phyloP scores from a whole-genome alignment of 2,797 vertebrate species.

The Macrochelys suwanniensis region DNA sequence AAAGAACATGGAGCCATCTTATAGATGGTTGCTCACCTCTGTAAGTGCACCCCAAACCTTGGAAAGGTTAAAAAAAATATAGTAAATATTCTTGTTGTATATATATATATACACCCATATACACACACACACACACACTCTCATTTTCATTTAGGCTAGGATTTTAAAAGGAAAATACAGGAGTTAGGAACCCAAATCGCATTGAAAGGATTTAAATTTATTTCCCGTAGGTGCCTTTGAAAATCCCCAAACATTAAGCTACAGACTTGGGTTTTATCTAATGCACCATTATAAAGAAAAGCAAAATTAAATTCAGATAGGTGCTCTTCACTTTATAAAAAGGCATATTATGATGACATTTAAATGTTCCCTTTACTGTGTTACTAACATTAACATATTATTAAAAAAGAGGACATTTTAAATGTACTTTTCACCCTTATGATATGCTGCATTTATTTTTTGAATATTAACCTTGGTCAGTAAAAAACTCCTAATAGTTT shows the following conservation, averaged over 20 bases:
- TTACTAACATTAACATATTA: not conserved
- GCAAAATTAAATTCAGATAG: not conserved
- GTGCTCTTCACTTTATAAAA: not conserved
- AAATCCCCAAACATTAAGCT: not conserved
- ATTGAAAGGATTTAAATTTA: not conserved
- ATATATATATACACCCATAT: too few species aligned
- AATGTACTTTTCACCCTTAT: not conserved
- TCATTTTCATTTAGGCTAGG: not conserved
- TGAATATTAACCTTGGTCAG: not conserved
- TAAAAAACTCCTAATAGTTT: not conserved
- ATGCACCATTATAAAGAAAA: not conserved
- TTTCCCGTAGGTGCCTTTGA: not conserved
- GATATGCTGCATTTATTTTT: not conserved
- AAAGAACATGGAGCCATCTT: not conserved
- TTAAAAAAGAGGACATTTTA: not conserved
- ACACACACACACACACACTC: too few species aligned
- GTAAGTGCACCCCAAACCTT: not conserved
- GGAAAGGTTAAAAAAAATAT: not conserved
- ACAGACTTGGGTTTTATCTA: not conserved
- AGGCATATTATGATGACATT: not conserved
- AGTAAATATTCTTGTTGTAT: not conserved
- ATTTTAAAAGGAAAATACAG: not conserved
- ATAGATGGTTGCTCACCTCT: not conserved
- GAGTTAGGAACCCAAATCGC: not conserved
- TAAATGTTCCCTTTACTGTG: not conserved